Base-by-base conservation (phyloP, 2,797 vertebrate genomes). In the Acanthornis magna region DNA sequence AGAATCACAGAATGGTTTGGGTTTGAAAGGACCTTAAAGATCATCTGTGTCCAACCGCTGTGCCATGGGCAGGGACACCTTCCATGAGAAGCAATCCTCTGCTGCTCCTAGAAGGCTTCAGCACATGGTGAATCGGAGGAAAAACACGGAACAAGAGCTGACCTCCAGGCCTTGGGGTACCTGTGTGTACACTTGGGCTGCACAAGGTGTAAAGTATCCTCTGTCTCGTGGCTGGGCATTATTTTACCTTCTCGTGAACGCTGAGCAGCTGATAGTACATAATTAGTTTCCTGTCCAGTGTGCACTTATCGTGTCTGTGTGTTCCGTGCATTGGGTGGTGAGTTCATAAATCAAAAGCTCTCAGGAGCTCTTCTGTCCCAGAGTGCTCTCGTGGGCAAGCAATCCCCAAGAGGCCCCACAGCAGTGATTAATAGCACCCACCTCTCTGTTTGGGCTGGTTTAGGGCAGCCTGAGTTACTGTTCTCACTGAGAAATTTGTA, bases 301-400 rank as follows among this genome's bases (percentile, higher is more conserved):
- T 45, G 65, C 32, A n/a, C 82, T 96, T 88, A 65, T 67, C 19
- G 4, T 68, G 43, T 60, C 82, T 30, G 40, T 60, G 58, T 63
- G 68, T 63, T 81, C 3, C 3, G 68, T 13, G 3, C 26, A 3
- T 63, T 77, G 67, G 53, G 45, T 73, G 73, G 62, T 1, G 8
- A 55, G 48, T 86, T 70, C 87, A 91, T 94, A 88, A 95, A 94
- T 95, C 93, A 89, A 84, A 92, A 85, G 7, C 75, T 77, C 57
- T 96, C 65, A 15, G 53, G 79, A 88, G 81, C 16, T 78, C 87
- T 61, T 77, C 76, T 86, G 71, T 79, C 88, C 85, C 45, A 22
- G 78, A 81, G 25, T 6, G 1, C 47, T 92, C 84, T 70, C 0
- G 0, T 70, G 77, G 80, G 68, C 45, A 53, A 60, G 32, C 26